Percentiles rank a stretch among this genome's conserved stretches.
Evolutionary conservation across 2,113 vertebrate genomes (phyloP).

Genomic region (Ancistrus triradiatus): DNA sequence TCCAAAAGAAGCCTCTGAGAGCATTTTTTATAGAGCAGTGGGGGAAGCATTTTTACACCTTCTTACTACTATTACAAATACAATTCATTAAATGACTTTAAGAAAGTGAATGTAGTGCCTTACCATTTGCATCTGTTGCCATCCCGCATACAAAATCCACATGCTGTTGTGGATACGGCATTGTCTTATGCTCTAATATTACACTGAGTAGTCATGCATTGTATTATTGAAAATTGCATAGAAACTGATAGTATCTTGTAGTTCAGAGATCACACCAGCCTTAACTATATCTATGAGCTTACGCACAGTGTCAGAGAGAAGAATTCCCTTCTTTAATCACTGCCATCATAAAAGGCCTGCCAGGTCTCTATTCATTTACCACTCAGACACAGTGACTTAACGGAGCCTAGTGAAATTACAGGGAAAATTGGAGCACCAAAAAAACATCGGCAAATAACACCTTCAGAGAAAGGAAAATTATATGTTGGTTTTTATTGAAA

Average conservation of each 20-base stretch:
- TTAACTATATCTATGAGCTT: slow-evolving; percentile 39
- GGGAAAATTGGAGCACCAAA: slow-evolving; percentile 55
- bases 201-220: background rate
- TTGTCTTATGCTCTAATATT: background rate
- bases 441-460: slow-evolving; percentile 65
- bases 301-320: slow-evolving; percentile 43
- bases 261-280: slow-evolving; percentile 1
- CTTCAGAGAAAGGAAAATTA: slow-evolving; percentile 62
- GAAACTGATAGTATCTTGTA: slow-evolving; percentile 11
- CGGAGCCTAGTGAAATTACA: slow-evolving; percentile 66
- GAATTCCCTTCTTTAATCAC: slow-evolving; percentile 39
- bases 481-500: slow-evolving; percentile 54
- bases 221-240: slow-evolving; percentile 19
- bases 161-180: background rate
- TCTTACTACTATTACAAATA: no score
- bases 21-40: no score
- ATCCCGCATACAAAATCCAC: background rate
- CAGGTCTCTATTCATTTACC: slow-evolving; percentile 56
- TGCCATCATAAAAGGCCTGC: slow-evolving; percentile 53
- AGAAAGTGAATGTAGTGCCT: no score
- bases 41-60: no score
- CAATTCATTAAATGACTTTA: no score
- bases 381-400: slow-evolving; percentile 63
- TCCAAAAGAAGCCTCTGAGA: no score
- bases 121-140: no score